Percentiles rank a stretch among this genome's conserved stretches.
phyloP scores from a whole-genome alignment of 92 coral and sea anemone species.

The Metridium senile region DNA sequence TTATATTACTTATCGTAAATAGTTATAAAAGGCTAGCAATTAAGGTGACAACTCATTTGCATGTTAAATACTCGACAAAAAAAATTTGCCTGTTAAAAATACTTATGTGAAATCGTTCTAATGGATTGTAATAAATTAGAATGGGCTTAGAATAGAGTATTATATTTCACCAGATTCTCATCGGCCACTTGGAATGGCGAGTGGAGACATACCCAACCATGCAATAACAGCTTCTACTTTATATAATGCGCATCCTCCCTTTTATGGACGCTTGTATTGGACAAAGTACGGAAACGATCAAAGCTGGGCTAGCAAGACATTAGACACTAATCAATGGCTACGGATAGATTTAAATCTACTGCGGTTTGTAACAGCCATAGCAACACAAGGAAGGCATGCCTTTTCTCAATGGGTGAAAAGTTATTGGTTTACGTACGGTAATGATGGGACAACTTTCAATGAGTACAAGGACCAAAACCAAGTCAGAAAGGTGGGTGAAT shows the following conservation, averaged over 20 bases:
- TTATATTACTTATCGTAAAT: too few relatives aligned
- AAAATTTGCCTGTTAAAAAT: too few relatives aligned
- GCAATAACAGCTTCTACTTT: neutral
- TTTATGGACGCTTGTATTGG: neutral
- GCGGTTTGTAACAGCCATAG: conserved; percentile 15
- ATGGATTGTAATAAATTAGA: too few relatives aligned
- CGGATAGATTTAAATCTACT: conserved; percentile 13
- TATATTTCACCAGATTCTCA: neutral
- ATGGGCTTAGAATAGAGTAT: too few relatives aligned
- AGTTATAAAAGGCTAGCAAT: too few relatives aligned
- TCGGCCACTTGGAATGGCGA: neutral
- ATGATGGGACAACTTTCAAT: neutral
- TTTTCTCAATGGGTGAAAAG: neutral
- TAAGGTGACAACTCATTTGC: too few relatives aligned
- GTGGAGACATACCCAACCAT: neutral
- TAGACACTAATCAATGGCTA: conserved; percentile 15
- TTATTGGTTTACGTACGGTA: conserved; percentile 15
- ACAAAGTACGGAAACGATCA: neutral
- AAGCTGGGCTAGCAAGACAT: neutral
- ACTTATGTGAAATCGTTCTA: too few relatives aligned
- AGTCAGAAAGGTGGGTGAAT: conserved; percentile 11
- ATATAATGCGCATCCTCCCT: neutral
- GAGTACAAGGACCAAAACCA: conserved; percentile 4
- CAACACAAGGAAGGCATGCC: conserved; percentile 15
- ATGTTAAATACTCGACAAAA: too few relatives aligned